Conservation (phyloP, 2,797 vertebrate genomes). For the Aldrovandia affinis region DNA sequence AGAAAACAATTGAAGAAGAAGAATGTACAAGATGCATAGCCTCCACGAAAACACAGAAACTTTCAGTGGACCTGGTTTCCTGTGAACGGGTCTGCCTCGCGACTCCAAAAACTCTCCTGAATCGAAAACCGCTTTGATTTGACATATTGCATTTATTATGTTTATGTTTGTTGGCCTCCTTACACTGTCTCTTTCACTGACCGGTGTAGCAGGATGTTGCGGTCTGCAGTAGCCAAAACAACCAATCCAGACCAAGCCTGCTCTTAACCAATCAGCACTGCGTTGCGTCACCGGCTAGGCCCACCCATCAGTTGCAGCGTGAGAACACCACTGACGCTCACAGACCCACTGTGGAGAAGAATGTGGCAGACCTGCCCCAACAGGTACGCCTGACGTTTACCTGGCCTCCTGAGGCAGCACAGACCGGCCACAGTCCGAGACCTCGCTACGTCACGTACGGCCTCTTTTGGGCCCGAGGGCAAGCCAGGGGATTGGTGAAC, state of each 20-base stretch:
- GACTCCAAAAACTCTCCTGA: background rate
- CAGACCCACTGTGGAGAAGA: background rate
- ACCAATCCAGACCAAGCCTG: background rate
- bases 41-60: background rate
- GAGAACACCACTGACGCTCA: background rate
- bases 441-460: background rate
- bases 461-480: background rate
- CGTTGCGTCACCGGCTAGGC: background rate
- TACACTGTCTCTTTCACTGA: background rate
- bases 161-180: background rate
- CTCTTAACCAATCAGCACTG: background rate
- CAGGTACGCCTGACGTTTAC: background rate
- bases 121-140: background rate
- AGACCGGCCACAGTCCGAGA: background rate
- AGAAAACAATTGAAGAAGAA: background rate
- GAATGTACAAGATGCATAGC: background rate
- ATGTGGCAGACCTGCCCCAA: background rate
- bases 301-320: background rate
- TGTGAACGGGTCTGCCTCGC: background rate
- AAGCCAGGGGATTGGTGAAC: background rate
- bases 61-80: background rate
- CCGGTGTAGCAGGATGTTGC: background rate
- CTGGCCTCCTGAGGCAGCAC: background rate
- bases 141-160: too few relatives aligned
- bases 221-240: background rate